Evolutionary conservation across 2,888 invertebrate species (phyloP).

Genomic region (Nomada lathburiana): DNA sequence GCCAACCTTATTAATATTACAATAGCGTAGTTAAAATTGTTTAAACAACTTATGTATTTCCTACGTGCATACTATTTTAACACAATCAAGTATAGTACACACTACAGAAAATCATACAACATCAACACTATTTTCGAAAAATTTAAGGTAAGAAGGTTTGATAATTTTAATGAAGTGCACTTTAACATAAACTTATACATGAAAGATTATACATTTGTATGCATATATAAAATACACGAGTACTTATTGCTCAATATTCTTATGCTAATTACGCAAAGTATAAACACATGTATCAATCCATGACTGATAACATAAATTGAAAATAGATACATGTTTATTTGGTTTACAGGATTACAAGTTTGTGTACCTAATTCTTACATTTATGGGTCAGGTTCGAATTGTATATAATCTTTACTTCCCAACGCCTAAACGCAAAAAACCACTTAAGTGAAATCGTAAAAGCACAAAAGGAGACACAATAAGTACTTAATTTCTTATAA

Average conservation of each 20-base stretch:
- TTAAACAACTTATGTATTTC: conserved; percentile 28
- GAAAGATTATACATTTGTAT: conserved; percentile 67
- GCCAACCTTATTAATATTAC: neutral
- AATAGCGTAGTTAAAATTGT: neutral
- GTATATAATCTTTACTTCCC: conserved; percentile 31
- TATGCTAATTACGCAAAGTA: conserved; percentile 64
- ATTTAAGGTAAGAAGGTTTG: conserved; percentile 32
- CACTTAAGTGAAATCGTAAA: conserved; percentile 55
- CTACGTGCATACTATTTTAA: neutral
- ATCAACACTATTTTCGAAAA: neutral
- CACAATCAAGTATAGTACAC: neutral
- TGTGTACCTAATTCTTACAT: conserved; percentile 35
- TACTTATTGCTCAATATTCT: conserved; percentile 68
- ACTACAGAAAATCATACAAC: conserved; percentile 4
- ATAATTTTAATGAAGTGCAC: conserved; percentile 60
- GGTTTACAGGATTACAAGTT: conserved; percentile 55
- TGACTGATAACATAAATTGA: conserved; percentile 53
- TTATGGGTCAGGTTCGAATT: conserved; percentile 38
- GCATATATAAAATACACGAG: conserved; percentile 69
- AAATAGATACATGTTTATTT: conserved; percentile 69
- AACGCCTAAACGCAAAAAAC: conserved; percentile 35
- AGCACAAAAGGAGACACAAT: conserved; percentile 59
- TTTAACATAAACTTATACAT: conserved; percentile 60
- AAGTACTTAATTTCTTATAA: conserved; percentile 73
- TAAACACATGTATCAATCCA: conserved; percentile 56